Percentiles rank a stretch among this genome's conserved stretches.
These are phyloP conservation scores for Sterna hirundo DNA, from an alignment of 2,113 vertebrate genomes.

Conservation along the genomic window DNA sequence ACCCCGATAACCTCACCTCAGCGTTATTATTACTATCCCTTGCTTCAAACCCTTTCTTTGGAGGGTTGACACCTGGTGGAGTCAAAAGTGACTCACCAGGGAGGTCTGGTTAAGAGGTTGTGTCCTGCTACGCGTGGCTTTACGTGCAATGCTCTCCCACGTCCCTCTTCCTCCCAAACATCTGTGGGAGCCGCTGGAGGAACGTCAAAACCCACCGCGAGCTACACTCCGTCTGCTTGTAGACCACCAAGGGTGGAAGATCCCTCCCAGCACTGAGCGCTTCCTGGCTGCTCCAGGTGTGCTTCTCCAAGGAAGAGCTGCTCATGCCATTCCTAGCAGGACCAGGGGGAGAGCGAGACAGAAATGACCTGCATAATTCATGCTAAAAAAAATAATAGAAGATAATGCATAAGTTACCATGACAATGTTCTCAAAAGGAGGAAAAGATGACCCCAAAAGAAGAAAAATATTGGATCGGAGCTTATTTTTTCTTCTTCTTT, in stretches of 20 bases:
- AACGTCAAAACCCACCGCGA: background rate
- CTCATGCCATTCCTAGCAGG: background rate
- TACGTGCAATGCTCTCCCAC: background rate
- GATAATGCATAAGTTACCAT: background rate
- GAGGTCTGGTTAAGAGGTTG: background rate
- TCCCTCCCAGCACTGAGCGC: background rate
- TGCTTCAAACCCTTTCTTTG: background rate
- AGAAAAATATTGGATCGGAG: background rate
- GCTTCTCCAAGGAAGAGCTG: background rate
- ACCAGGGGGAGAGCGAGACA: background rate
- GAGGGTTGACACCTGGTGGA: background rate
- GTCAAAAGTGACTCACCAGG: background rate
- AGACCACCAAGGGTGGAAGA: background rate
- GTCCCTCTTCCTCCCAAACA: background rate
- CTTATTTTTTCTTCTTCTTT: background rate
- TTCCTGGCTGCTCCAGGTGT: background rate
- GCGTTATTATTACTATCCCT: background rate
- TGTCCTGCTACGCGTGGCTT: background rate
- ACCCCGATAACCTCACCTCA: background rate
- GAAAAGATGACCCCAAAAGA: background rate
- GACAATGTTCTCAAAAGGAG: background rate
- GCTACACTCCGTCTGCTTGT: background rate
- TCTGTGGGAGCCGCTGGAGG: background rate
- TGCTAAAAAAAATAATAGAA: background rate
- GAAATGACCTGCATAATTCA: background rate